phyloP scores from a whole-genome alignment of 2,113 vertebrate species.

The Embiotoca jacksoni region DNA sequence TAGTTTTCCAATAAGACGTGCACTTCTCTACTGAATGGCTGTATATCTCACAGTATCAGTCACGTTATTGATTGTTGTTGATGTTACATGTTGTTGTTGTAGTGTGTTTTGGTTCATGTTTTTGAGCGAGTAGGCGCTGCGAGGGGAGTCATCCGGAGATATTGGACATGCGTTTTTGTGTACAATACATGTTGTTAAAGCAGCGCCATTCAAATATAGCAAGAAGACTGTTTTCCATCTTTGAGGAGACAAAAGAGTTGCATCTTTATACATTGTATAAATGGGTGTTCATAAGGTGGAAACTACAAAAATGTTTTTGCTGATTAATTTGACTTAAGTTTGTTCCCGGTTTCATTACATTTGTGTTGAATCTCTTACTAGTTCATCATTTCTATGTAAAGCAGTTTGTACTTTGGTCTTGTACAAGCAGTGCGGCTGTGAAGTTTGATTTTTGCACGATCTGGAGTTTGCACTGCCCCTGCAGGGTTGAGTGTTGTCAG shows the following conservation, averaged over 20 bases:
- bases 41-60: neutral
- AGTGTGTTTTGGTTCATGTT: neutral
- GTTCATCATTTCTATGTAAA: neutral
- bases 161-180: neutral
- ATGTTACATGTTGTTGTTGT: neutral
- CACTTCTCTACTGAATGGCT: neutral
- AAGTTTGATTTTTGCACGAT: slow-evolving; percentile 3
- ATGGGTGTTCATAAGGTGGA: no score
- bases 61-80: neutral
- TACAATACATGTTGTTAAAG: neutral
- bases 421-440: neutral
- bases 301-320: no score
- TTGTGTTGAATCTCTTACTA: neutral
- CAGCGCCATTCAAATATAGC: neutral
- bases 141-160: neutral
- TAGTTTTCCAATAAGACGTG: neutral
- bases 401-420: slow-evolving; percentile 10
- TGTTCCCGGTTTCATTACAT: neutral
- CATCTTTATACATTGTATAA: no score
- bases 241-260: neutral
- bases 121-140: neutral
- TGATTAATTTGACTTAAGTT: neutral
- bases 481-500: slow-evolving; percentile 7
- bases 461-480: slow-evolving; percentile 1
- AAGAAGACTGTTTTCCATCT: neutral